phyloP scores from a whole-genome alignment of 2,797 vertebrate genomes.

The Chaenodraco wilsoni region DNA sequence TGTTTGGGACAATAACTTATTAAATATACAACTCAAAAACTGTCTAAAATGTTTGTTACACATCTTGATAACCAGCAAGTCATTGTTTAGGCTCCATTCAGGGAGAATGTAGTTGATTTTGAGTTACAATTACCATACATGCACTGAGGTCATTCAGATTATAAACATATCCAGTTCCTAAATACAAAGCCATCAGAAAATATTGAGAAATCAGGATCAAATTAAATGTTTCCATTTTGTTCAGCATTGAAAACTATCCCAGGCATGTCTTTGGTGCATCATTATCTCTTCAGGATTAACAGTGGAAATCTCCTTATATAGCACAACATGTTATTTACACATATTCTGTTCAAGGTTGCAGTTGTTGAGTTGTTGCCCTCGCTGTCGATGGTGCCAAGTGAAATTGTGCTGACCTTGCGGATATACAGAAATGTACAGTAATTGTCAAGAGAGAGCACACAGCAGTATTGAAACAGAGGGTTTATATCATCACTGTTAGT shows the following conservation, averaged over 20 bases:
- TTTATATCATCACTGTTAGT: background rate
- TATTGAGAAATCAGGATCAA: background rate
- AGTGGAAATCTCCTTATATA: background rate
- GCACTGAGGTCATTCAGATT: background rate
- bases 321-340: background rate
- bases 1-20: background rate
- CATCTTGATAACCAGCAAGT: background rate
- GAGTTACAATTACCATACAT: background rate
- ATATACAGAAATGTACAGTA: background rate
- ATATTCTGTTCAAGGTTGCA: slow-evolving; percentile 1
- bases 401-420: slow-evolving; percentile 5
- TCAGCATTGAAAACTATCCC: background rate
- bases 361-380: background rate
- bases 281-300: background rate
- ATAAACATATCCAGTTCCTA: background rate
- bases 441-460: background rate
- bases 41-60: background rate
- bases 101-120: background rate
- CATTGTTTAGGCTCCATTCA: background rate
- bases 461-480: background rate
- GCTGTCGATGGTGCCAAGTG: background rate
- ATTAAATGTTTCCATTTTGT: background rate
- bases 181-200: background rate
- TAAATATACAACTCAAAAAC: too few relatives aligned
- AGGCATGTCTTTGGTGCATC: background rate